phyloP scores from a whole-genome alignment of 2,797 vertebrate species.

The Balearica regulorum region DNA sequence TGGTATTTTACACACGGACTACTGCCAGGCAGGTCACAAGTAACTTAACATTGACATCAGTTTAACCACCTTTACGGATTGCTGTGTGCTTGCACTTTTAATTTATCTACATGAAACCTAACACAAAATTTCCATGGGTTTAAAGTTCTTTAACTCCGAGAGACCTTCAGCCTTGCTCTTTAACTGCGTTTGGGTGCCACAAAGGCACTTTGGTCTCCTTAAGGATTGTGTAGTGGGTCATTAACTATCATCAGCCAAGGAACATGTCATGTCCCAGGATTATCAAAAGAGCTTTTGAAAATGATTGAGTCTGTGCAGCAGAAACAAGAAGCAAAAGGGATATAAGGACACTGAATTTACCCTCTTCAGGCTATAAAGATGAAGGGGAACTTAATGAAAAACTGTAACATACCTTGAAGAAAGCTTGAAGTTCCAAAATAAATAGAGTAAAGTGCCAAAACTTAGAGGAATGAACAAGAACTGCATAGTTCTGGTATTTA shows the following conservation, averaged over 20 bases:
- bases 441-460: constrained; percentile 33
- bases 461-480: constrained; percentile 33
- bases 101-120: not conserved
- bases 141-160: not conserved
- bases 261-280: not conserved
- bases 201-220: not conserved
- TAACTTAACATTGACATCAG: not conserved
- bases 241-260: not conserved
- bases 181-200: not conserved
- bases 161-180: not conserved
- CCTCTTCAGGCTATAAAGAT: not conserved
- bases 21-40: not conserved
- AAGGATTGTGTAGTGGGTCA: not conserved
- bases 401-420: constrained; percentile 25
- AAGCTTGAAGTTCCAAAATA: constrained; percentile 35
- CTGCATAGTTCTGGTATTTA: not conserved
- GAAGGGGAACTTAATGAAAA: not conserved
- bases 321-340: not conserved
- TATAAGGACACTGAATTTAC: not conserved
- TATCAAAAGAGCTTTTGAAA: not conserved
- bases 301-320: not conserved
- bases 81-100: not conserved
- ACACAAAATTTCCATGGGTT: not conserved
- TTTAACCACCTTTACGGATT: not conserved
- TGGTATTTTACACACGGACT: not conserved